These are phyloP conservation scores for Acrobasis suavella DNA, from an alignment of 2,888 invertebrate species.

Conservation along the genomic window DNA sequence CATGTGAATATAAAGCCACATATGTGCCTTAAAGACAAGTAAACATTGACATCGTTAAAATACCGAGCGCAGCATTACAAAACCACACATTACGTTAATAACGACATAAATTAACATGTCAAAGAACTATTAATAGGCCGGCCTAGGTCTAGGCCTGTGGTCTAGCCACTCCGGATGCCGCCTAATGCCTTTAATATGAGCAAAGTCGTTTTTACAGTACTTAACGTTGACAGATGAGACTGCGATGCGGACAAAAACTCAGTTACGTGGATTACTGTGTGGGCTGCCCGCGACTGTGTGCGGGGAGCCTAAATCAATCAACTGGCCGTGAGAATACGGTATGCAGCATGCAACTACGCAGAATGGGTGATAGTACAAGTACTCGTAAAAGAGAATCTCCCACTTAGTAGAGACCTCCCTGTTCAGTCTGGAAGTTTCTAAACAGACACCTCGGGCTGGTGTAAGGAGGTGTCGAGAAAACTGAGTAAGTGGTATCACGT, in stretches of 20 bases:
- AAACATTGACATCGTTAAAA: not conserved
- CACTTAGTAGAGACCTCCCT: too few relatives aligned
- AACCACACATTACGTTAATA: constrained; percentile 8
- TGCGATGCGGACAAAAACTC: constrained; percentile 51
- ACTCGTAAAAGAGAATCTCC: too few relatives aligned
- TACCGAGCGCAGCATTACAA: not conserved
- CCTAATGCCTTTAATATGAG: constrained; percentile 1
- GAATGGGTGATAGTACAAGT: too few relatives aligned
- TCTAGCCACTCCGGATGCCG: not conserved
- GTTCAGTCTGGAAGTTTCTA: too few relatives aligned
- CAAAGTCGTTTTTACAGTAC: constrained; percentile 6
- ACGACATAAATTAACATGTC: constrained; percentile 1
- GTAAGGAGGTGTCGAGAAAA: too few relatives aligned
- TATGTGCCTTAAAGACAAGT: too few relatives aligned
- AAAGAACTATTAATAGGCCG: constrained; percentile 8
- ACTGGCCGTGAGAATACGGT: constrained; percentile 34
- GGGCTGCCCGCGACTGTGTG: constrained; percentile 24
- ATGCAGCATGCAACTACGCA: not conserved
- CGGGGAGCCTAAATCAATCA: constrained; percentile 31
- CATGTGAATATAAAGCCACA: too few relatives aligned
- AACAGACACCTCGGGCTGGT: too few relatives aligned
- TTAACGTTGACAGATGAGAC: constrained; percentile 43
- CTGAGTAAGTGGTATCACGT: too few relatives aligned
- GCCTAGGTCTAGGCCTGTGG: not conserved
- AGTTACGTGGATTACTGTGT: constrained; percentile 24